Conservation (phyloP, 37 sponge, comb jelly and placozoan genomes). For the Aplysina aerophoba region DNA sequence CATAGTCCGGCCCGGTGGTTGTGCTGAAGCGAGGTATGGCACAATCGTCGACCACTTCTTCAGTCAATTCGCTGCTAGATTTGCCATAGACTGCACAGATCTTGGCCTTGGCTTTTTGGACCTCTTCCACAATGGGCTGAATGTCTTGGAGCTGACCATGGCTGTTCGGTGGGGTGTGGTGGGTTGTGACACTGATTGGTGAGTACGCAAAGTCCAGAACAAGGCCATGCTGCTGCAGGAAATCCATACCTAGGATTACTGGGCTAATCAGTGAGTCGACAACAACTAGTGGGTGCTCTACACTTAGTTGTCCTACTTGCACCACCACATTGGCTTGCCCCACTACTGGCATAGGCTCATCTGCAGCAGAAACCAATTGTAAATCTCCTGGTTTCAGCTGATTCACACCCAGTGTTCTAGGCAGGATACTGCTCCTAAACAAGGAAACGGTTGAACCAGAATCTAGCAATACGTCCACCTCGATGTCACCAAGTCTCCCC, state of each 20-base stretch:
- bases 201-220: constrained; percentile 5
- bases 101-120: constrained; percentile 21
- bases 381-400: not conserved
- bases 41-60: constrained; percentile 47
- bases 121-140: constrained; percentile 1
- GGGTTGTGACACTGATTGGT: not conserved
- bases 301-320: not conserved
- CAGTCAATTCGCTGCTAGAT: not conserved
- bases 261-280: constrained; percentile 9
- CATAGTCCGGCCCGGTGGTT: not conserved
- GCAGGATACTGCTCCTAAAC: not conserved
- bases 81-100: constrained; percentile 38
- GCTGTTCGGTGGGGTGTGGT: not conserved
- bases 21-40: constrained; percentile 38
- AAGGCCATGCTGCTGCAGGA: constrained; percentile 11
- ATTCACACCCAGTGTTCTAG: not conserved
- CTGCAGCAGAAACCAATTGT: constrained; percentile 14
- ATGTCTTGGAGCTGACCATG: not conserved
- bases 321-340: not conserved
- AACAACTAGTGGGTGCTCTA: constrained; percentile 19
- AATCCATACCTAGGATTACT: constrained; percentile 11
- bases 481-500: not conserved
- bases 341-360: constrained; percentile 30
- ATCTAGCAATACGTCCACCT: constrained; percentile 16
- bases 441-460: constrained; percentile 25